phyloP scores from a whole-genome alignment of 2,888 invertebrate genomes.

The Ochropleura plecta region DNA sequence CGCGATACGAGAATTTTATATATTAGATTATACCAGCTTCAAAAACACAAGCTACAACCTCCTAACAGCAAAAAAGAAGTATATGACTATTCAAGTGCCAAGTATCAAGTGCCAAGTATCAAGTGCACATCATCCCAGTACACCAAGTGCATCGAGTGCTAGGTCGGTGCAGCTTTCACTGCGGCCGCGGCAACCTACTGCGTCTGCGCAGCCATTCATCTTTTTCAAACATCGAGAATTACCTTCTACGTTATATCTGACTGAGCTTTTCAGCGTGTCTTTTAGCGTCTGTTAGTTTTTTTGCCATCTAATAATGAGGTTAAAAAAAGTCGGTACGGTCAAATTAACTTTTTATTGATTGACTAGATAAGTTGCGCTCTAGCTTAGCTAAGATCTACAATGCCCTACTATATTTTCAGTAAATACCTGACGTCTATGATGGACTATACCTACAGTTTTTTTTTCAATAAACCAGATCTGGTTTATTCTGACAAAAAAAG shows the following conservation, averaged over 20 bases:
- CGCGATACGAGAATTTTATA: no score
- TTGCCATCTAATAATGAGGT: neutral
- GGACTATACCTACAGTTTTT: neutral
- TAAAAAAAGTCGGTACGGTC: neutral
- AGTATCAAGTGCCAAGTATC: slow-evolving; percentile 71
- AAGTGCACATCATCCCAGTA: slow-evolving; percentile 50
- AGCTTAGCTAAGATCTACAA: neutral
- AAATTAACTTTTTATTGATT: neutral
- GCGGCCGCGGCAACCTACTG: slow-evolving; percentile 65
- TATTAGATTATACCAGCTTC: no score
- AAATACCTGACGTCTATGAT: neutral
- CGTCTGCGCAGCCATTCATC: slow-evolving; percentile 52
- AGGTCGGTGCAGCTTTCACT: slow-evolving; percentile 77
- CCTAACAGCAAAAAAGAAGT: neutral
- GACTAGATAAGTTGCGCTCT: neutral
- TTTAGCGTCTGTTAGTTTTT: neutral
- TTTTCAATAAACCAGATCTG: no score
- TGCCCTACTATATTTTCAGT: neutral
- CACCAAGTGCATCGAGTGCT: slow-evolving; percentile 68
- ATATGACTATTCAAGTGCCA: neutral
- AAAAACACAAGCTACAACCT: neutral
- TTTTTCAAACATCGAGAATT: slow-evolving; percentile 9
- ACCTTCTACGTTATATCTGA: neutral
- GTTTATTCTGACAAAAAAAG: no score
- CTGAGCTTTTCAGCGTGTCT: neutral